These are phyloP conservation scores for Rhabdornis inornatus DNA, from an alignment of 2,113 vertebrate genomes.

Conservation along the genomic window DNA sequence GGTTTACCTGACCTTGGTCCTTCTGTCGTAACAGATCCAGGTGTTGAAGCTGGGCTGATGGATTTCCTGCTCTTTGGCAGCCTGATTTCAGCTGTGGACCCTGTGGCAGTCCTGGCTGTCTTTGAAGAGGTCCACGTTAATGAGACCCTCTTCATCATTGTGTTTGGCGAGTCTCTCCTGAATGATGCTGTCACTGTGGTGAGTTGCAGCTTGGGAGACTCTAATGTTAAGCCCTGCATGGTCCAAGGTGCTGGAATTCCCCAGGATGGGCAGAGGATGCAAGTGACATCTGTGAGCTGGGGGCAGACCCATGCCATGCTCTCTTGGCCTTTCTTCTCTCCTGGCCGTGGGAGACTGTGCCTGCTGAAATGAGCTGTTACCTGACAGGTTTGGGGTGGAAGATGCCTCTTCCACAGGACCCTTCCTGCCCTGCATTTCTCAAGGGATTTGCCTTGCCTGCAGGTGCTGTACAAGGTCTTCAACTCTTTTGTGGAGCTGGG, in stretches of 20 bases:
- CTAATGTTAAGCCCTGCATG: neutral
- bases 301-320: neutral
- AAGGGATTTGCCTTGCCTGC: neutral
- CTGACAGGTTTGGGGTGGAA: neutral
- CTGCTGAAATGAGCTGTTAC: neutral
- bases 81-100: slow-evolving; percentile 93
- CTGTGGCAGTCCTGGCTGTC: slow-evolving; percentile 91
- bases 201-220: slow-evolving; percentile 53
- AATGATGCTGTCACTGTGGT: slow-evolving; percentile 99
- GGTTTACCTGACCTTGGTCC: neutral
- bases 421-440: neutral
- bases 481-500: slow-evolving; percentile 96
- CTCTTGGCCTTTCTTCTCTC: neutral
- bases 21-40: slow-evolving; percentile 51
- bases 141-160: slow-evolving; percentile 95
- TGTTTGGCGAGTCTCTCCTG: slow-evolving; percentile 94
- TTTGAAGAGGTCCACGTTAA: slow-evolving; percentile 97
- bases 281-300: neutral
- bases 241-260: neutral
- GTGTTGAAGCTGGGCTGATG: slow-evolving; percentile 87
- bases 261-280: neutral
- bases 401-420: neutral
- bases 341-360: neutral
- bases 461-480: slow-evolving; percentile 96
- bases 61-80: slow-evolving; percentile 95